Base-by-base conservation (phyloP, 2,797 vertebrate genomes). In the Taeniopygia guttata region DNA sequence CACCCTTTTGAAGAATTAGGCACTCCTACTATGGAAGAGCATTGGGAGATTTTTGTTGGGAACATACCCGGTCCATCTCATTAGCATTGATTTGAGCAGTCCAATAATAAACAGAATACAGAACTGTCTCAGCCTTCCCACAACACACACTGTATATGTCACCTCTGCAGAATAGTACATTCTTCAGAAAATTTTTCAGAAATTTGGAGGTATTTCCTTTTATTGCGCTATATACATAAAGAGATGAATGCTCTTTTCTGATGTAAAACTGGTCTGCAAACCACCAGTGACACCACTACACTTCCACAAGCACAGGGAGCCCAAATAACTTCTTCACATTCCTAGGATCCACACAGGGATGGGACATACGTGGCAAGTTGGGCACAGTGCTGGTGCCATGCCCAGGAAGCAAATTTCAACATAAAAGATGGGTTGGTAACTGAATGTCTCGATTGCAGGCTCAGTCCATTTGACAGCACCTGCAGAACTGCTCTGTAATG, bases 341-440 rank as follows among this genome's bases (percentile, higher is more conserved):
- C 93, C 87, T 91, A 0, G 8, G 40, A 78, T 83, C 73, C 67
- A 59, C 52, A 25, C 34, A 17, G 91, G 79, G 55, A 90, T 86
- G 84, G 30, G 83, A 86, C 87, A 84, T 94, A 96, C 93, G 94
- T 94, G 95, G 94, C 94, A 94, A 70, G 74, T 32, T 30, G 51
- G 55, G 85, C 60, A 56, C 49, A 52, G 67, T 17, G 58, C 68
- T 93, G 63, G 29, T 94, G 51, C 21, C 25, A 62, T 74, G 84
- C 52, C 84, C 78, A 74, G 84, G 52, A 89, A 59, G 29, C 2
- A 2, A 67, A 63, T 73, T 84, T 76, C 56, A 67, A 11, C 30
- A 82, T 30, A 40, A 76, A 94, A 76, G 34, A 70, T 46, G 7
- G 9, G 32, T 34, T 0, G 0, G 43, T 20, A 81, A 30, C 16